These are phyloP conservation scores for Lytechinus variegatus DNA, from an alignment of 35 echinoderm and acorn worm genomes.

Conservation along the genomic window DNA sequence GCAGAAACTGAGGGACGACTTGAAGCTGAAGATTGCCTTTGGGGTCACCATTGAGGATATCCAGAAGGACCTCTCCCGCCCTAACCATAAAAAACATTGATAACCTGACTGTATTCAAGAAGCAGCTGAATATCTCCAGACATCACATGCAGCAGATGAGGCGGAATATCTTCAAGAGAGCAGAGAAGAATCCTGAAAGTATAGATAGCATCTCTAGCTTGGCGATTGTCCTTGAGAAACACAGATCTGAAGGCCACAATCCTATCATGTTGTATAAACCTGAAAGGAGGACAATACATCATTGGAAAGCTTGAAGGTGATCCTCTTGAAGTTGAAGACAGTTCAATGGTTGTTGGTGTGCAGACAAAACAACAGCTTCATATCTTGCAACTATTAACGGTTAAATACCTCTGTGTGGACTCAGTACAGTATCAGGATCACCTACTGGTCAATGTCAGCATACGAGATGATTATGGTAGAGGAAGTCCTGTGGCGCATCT, in stretches of 20 bases:
- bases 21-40: constrained; percentile 42
- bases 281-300: constrained; percentile 40
- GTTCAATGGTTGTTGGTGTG: neutral
- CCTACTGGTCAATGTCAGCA: constrained; percentile 34
- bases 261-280: constrained; percentile 48
- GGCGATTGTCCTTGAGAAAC: constrained; percentile 34
- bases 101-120: constrained; percentile 44
- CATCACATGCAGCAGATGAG: constrained; percentile 50
- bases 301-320: constrained; percentile 12
- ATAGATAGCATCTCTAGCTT: constrained; percentile 30
- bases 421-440: neutral
- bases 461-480: constrained; percentile 33
- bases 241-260: constrained; percentile 33
- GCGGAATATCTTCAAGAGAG: constrained; percentile 39
- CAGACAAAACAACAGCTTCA: constrained; percentile 42
- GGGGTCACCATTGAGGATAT: constrained; percentile 15
- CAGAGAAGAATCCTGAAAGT: constrained; percentile 34
- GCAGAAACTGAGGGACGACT: constrained; percentile 22
- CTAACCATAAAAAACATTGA: constrained; percentile 30
- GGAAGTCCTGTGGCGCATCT: constrained; percentile 49
- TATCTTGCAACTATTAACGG: neutral
- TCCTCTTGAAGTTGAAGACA: neutral
- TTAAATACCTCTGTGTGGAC: constrained; percentile 19
- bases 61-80: constrained; percentile 27
- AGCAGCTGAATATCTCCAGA: constrained; percentile 29